Conservation (phyloP, 2,113 vertebrate genomes). For the Trochalopteron elliotii region DNA sequence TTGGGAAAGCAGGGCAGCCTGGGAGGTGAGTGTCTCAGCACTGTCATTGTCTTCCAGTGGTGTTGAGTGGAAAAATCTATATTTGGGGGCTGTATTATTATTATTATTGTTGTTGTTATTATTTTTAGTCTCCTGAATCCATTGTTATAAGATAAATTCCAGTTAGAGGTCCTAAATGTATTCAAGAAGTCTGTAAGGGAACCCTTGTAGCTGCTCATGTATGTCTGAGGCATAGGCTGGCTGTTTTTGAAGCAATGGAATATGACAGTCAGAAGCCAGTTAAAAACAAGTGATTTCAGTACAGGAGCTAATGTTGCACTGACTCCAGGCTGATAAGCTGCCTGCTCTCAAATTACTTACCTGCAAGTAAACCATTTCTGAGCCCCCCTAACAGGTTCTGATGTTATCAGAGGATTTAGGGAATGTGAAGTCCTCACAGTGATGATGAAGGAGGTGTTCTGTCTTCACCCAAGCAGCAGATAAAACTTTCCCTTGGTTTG, state of each 20-base stretch:
- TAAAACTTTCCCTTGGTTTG: not conserved
- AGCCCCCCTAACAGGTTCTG: not conserved
- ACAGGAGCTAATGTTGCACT: not conserved
- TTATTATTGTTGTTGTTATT: not conserved
- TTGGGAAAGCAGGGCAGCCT: not conserved
- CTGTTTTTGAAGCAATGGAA: not conserved
- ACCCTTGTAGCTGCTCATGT: not conserved
- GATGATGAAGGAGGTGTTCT: not conserved
- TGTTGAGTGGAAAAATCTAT: not conserved
- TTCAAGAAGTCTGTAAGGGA: not conserved
- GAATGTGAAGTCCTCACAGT: not conserved
- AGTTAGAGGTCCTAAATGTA: not conserved
- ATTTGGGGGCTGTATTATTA: accelerated
- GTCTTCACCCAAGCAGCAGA: not conserved
- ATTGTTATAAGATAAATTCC: not conserved
- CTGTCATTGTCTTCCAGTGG: not conserved
- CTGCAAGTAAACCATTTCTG: not conserved
- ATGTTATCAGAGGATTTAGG: not conserved
- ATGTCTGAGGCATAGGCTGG: not conserved
- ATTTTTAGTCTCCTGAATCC: not conserved
- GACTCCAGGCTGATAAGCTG: not conserved
- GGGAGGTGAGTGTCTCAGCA: not conserved
- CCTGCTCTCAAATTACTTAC: not conserved
- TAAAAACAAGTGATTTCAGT: not conserved
- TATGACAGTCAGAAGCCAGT: not conserved